phyloP scores from a whole-genome alignment of 1,140 invertebrate genomes.

The Drosophila watanabei region DNA sequence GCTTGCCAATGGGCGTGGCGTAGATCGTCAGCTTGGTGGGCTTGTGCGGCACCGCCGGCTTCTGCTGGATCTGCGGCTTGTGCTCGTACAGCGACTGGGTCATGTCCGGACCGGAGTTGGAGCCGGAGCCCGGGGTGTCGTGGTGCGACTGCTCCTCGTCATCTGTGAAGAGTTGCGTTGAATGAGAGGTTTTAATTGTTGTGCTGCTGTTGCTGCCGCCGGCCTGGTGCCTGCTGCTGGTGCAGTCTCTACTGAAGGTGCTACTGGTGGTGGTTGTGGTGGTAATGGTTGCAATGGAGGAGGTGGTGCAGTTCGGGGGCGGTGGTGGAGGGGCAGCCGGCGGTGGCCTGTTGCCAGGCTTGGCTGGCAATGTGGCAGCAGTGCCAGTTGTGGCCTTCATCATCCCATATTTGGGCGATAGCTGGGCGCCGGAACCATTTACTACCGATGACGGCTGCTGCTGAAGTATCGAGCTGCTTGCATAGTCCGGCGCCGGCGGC shows the following conservation, averaged over 20 bases:
- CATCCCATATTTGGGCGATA: conserved; percentile 80
- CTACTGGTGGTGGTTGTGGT: conserved; percentile 43
- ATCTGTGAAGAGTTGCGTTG: conserved; percentile 85
- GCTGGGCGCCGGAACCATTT: conserved; percentile 48
- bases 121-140: conserved; percentile 19
- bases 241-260: conserved; percentile 41
- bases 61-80: conserved; percentile 59
- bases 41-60: conserved; percentile 88
- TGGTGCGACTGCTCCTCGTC: conserved; percentile 44
- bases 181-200: conserved; percentile 81
- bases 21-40: conserved; percentile 88
- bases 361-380: conserved; percentile 18
- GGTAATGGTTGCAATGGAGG: conserved; percentile 29
- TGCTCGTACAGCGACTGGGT: conserved; percentile 72
- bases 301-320: conserved; percentile 65
- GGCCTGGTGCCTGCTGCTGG: conserved; percentile 41
- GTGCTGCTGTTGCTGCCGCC: conserved; percentile 17
- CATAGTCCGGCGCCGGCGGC: conserved; percentile 87
- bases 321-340: conserved; percentile 82
- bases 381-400: conserved; percentile 33
- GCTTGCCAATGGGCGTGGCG: conserved; percentile 87
- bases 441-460: conserved; percentile 27
- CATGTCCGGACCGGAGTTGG: conserved; percentile 59
- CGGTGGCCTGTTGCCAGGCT: conserved; percentile 71
- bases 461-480: conserved; percentile 64